Evolutionary conservation across 2,888 invertebrate species (phyloP), one percentile per base, ranked within the genome.

Genomic region (Sceliomorpha sp.): DNA sequence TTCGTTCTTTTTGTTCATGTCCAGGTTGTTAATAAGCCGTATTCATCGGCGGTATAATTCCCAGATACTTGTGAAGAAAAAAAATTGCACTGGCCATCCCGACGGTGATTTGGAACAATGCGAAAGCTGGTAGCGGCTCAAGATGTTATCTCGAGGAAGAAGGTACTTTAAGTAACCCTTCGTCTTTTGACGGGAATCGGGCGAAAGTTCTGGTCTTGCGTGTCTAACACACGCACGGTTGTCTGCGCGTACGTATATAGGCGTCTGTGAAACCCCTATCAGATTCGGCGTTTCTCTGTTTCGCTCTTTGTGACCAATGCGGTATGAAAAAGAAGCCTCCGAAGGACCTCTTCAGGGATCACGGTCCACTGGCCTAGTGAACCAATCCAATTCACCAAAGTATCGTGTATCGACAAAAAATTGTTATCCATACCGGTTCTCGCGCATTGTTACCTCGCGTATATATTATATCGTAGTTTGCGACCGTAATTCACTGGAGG

Each of bases 351-450:
- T 74, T 70, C 58, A 59, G 70, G 70, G 51, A 67, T 68, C 53
- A 76, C 76, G 78, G 77, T 81, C 77, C 80, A 79, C 76, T 78
- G 78, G 75, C 70, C 77, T 58, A 48, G 45, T 26, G 32, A 15
- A 50, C 68, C 63, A 69, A 74, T 79, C 63, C 67, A 63, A 66
- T 71, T 70, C 74, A 66, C 70, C 67, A 80, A 81, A 81, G 81
- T 81, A 81, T 81, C 81, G 63, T 74, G 77, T 81, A 80, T 81
- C 81, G 76, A 63, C 64, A 81, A 72, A 72, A 74, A 75, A 74
- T 69, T 74, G 59, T 59, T 59, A 59, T 59, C 48, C 59, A 48
- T 48, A 42, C 48, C 32, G 40, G 48, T 59, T 42, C 47, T 40
- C 34, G 48, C 40, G 59, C 59, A 48, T 59, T 59, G 59, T 48